Evolutionary conservation across 2,113 vertebrate species (phyloP), one percentile per base, ranked within the genome.

Genomic region (Calyptommatus sinebrachiatus): DNA sequence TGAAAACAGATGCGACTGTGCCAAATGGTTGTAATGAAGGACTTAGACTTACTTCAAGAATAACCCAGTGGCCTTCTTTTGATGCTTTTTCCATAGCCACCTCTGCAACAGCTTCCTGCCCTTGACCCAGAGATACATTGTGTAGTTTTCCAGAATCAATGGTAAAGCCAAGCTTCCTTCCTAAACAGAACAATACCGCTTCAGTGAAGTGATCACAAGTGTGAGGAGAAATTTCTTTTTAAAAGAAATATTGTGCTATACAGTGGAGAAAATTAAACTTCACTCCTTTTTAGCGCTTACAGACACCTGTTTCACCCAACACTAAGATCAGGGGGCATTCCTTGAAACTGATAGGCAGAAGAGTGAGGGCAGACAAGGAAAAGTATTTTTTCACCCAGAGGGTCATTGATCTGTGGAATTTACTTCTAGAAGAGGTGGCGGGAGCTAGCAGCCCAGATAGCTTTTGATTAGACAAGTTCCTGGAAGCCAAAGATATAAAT

Each of bases 1-100:
- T 57, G 48, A 46, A 24, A 48, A 24, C 57, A 70, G 60, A 8
- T 53, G 16, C 3, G 88, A 80, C 84, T 90, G 29, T 86, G 89
- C 86, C 86, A 89, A 77, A 69, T 91, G 90, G 90, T 87, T 92
- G 90, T 88, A 93, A 93, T 69, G 80, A 91, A 91, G 89, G 88
- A 85, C 85, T 89, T 85, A 80, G 79, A 80, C 88, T 92, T 93
- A 96, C 95, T 97, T 97, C 96, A 91, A 97, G 88, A 89, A 95
- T 97, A 92, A 97, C 95, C 96, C 96, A 97, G 87, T 97, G 97
- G 79, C 95, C 97, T 92, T 95, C 96, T 94, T 96, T 96, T 88
- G 97, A 96, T 90, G 96, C 92, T 78, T 94, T 96, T 92, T 95
- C 92, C 93, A 95, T 91, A 76, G 95, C 95, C 85, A 93, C 92